A percentile compares a stretch with the other conserved stretches of the same genome.
These are phyloP conservation scores for Hemiscyllium ocellatum DNA, from an alignment of 2,113 vertebrate genomes.

Conservation along the genomic window DNA sequence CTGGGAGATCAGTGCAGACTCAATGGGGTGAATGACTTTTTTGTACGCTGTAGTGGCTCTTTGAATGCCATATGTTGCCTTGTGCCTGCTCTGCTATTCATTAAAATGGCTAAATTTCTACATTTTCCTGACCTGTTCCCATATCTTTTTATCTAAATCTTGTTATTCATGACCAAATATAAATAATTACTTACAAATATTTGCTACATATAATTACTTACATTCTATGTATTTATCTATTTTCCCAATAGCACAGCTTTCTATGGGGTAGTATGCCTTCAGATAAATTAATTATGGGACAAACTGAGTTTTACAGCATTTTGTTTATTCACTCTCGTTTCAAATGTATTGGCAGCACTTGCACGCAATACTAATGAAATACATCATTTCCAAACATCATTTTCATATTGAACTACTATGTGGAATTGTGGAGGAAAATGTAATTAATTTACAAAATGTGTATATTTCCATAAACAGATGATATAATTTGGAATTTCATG, in stretches of 20 bases:
- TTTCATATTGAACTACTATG: neutral
- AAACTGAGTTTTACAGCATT: neutral
- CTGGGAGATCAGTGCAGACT: no score
- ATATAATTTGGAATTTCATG: neutral
- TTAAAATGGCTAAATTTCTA: neutral
- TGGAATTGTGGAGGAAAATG: neutral
- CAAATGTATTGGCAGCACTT: neutral
- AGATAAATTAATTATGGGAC: neutral
- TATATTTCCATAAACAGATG: neutral
- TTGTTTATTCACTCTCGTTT: neutral
- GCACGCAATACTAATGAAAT: no score
- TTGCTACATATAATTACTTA: neutral
- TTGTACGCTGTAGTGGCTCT: no score
- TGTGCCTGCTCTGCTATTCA: neutral
- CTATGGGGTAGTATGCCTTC: neutral
- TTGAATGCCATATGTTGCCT: neutral
- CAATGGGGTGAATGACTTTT: no score
- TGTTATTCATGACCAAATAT: neutral
- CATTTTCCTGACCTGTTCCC: neutral
- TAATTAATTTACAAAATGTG: neutral
- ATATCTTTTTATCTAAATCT: neutral
- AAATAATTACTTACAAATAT: neutral
- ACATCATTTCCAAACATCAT: neutral
- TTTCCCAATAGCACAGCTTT: neutral
- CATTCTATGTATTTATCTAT: neutral